Evolutionary conservation across 2,113 vertebrate species (phyloP), one percentile per base, ranked within the genome.

Genomic region (Caranx melampygus): DNA sequence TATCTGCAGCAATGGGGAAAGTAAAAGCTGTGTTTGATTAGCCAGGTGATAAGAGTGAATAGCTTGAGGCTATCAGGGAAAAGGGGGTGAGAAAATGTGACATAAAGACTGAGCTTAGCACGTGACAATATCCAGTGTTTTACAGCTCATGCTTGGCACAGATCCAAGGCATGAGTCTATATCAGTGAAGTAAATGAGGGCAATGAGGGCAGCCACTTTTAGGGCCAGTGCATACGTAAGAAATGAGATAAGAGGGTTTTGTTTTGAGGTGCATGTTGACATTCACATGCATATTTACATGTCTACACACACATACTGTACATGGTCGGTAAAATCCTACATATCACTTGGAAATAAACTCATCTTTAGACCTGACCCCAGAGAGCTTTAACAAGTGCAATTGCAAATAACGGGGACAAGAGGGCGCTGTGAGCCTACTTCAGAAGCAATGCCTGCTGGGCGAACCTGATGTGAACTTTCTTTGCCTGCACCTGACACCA

Each of bases 371-470:
- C 68, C 66, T 75, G 64, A 69, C 65, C 75, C 33, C 26, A 76
- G 74, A 87, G 69, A 82, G 73, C 74, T 89, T 83, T 90, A 82
- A 75, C 73, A 88, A 91, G 85, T 85, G 87, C 84, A 91, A 76
- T 91, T 90, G 83, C 64, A 85, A 84, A 72, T 55, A 44, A 59
- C 20, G 51, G 54, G 73, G 66, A 57, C 75, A 72, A 86, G 88
- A 55, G 82, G 87, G 82, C 58, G 62, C 73, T 78, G 6, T 77
- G 67, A 78, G 51, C 35, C 66, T 59, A 13, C 44, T 72, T 73
- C 20, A 72, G 65, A 73, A 71, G 40, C 77, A 64, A 54, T 49
- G 15, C 65, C 51, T 54, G 47, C 66, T 75, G 60, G 45, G 73
- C 65, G 49, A 88, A 84, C 75, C 79, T 66, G 66, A 35, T 40